These are phyloP conservation scores for Eristalis pertinax DNA, from an alignment of 2,888 invertebrate genomes.

Conservation along the genomic window DNA sequence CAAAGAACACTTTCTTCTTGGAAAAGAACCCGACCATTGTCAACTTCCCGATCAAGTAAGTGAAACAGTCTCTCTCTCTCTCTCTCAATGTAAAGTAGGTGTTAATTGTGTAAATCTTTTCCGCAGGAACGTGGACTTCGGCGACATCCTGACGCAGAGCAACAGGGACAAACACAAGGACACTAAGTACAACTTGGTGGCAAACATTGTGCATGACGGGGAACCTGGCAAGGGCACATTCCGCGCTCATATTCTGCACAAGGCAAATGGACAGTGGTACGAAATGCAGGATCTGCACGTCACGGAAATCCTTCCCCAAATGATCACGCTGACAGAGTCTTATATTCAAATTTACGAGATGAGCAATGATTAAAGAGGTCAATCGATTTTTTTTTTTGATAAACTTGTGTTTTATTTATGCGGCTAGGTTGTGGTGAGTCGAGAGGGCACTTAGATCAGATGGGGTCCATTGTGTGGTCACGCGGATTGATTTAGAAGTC, in stretches of 20 bases:
- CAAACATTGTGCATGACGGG: conserved; percentile 99
- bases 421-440: too few species aligned
- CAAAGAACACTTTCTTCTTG: conserved; percentile 98
- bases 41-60: conserved; percentile 99
- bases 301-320: conserved; percentile 98
- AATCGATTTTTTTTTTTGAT: background rate
- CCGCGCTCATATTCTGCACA: conserved; percentile 95
- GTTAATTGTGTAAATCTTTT: conserved; percentile 74
- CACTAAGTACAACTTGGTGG: conserved; percentile 98
- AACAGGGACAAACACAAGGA: conserved; percentile 88
- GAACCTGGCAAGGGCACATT: conserved; percentile 97
- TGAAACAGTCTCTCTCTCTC: conserved; percentile 73
- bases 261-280: conserved; percentile 92
- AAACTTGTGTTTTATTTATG: conserved; percentile 29
- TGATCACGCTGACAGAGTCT: conserved; percentile 99
- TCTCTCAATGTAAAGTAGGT: background rate
- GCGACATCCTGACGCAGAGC: conserved; percentile 94
- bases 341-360: conserved; percentile 95
- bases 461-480: too few species aligned
- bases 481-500: too few species aligned
- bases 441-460: too few species aligned
- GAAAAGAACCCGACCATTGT: conserved; percentile 99
- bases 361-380: conserved; percentile 73
- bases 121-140: conserved; percentile 98
- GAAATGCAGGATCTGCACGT: conserved; percentile 99